Percentiles rank a stretch among this genome's conserved stretches.
Evolutionary conservation across 2,888 invertebrate species (phyloP).

Genomic region (Portevinia maculata): DNA sequence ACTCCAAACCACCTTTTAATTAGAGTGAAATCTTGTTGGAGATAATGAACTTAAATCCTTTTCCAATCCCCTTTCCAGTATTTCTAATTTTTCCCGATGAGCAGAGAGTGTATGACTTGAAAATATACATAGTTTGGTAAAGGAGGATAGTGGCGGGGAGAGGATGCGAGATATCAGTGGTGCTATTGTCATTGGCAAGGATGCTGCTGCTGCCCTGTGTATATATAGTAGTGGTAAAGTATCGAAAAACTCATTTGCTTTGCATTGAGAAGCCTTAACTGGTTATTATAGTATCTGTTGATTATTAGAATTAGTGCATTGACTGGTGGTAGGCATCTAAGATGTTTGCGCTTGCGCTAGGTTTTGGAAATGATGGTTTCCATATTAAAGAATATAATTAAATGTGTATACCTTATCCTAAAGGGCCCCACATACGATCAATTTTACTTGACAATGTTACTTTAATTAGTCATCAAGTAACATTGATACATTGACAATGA

Average conservation of each 20-base stretch:
- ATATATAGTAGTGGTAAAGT: slow-evolving; percentile 11
- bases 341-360: slow-evolving; percentile 3
- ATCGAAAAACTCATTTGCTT: slow-evolving; percentile 9
- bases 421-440: no score
- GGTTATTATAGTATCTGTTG: slow-evolving; percentile 11
- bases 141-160: not conserved
- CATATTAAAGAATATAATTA: no score
- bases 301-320: slow-evolving; percentile 20
- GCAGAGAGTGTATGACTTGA: slow-evolving; percentile 12
- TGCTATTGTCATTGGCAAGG: slow-evolving; percentile 17
- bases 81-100: slow-evolving; percentile 32
- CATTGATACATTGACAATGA: no score
- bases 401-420: no score
- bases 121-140: not conserved
- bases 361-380: not conserved
- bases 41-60: slow-evolving; percentile 77
- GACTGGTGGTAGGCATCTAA: slow-evolving; percentile 17
- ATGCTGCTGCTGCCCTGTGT: not conserved
- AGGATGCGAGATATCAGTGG: not conserved
- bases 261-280: slow-evolving; percentile 5
- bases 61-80: slow-evolving; percentile 27
- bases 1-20: slow-evolving; percentile 77
- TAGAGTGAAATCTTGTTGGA: slow-evolving; percentile 76
- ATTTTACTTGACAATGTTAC: no score
- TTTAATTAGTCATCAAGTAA: no score